Percentiles rank a stretch among this genome's conserved stretches.
phyloP scores from a whole-genome alignment of 2,888 invertebrate genomes.

The Iphiclides podalirius region DNA sequence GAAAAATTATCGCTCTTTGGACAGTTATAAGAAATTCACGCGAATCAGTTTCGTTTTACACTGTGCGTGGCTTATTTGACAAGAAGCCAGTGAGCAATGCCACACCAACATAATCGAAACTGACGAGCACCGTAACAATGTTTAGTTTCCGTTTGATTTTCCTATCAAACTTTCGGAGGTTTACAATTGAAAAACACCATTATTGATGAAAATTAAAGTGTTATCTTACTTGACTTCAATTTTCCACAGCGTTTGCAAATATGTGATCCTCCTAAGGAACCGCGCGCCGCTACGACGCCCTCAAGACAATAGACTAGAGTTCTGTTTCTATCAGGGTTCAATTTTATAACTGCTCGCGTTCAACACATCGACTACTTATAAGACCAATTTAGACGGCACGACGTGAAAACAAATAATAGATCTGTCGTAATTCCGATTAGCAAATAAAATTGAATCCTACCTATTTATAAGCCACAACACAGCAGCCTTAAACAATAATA shows the following conservation, averaged over 20 bases:
- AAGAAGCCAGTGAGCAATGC: neutral
- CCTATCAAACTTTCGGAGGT: conserved; percentile 80
- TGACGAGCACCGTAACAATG: conserved; percentile 42
- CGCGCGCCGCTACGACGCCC: conserved; percentile 50
- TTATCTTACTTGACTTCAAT: conserved; percentile 66
- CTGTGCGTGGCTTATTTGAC: conserved; percentile 2
- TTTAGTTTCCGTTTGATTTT: conserved; percentile 66
- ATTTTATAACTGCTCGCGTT: conserved; percentile 15
- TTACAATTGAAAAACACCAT: conserved; percentile 67
- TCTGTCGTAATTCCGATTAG: conserved; percentile 20
- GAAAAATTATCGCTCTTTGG: conserved; percentile 60
- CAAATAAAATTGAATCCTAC: conserved; percentile 32
- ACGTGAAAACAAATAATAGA: neutral
- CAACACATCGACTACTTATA: too few relatives aligned
- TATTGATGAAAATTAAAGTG: conserved; percentile 60
- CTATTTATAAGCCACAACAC: conserved; percentile 48
- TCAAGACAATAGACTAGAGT: conserved; percentile 51
- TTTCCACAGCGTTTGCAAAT: conserved; percentile 48
- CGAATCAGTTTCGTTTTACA: conserved; percentile 40
- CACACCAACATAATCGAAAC: conserved; percentile 33
- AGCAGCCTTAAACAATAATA: conserved; percentile 76
- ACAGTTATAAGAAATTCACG: conserved; percentile 63
- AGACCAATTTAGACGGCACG: too few relatives aligned
- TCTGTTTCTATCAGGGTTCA: conserved; percentile 44
- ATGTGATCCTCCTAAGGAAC: conserved; percentile 63